Conservation (phyloP, 53 echinoderm and acorn worm species). For the Holothuria leucospilota region DNA sequence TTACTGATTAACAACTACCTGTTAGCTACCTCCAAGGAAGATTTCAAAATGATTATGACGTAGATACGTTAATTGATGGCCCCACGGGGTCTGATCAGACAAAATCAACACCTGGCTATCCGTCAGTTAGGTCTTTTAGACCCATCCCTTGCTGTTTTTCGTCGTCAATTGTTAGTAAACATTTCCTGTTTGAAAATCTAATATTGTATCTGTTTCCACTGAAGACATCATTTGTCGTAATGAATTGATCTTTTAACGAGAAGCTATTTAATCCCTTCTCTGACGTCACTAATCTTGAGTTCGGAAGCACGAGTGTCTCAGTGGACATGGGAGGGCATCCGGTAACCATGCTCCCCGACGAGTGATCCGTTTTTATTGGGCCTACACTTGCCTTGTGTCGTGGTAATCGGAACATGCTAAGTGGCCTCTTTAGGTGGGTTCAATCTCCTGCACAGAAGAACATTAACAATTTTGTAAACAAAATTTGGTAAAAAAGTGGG, state of each 20-base stretch:
- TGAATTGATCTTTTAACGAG: slow-evolving; percentile 32
- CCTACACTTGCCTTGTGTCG: too few relatives aligned
- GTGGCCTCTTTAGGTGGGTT: too few relatives aligned
- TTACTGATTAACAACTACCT: slow-evolving; percentile 19
- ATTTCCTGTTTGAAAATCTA: slow-evolving; percentile 1
- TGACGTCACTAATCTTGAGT: too few relatives aligned
- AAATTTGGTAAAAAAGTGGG: too few relatives aligned
- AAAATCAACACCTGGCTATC: slow-evolving; percentile 11
- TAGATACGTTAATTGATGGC: slow-evolving; percentile 36
- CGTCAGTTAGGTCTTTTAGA: slow-evolving; percentile 2
- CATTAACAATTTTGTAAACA: too few relatives aligned
- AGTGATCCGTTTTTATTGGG: too few relatives aligned
- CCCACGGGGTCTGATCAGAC: slow-evolving; percentile 22
- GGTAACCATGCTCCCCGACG: too few relatives aligned
- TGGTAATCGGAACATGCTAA: too few relatives aligned
- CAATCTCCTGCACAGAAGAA: too few relatives aligned
- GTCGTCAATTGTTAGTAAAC: slow-evolving; percentile 15
- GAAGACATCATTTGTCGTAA: slow-evolving; percentile 16
- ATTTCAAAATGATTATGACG: slow-evolving; percentile 38
- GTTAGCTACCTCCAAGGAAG: not conserved
- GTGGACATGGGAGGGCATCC: too few relatives aligned
- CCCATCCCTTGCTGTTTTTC: not conserved
- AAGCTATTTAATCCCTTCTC: not conserved
- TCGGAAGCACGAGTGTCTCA: too few relatives aligned
- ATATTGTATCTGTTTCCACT: slow-evolving; percentile 7